Evolutionary conservation across 2,113 vertebrate genomes (phyloP).

Genomic region (Crotalus helleri): DNA sequence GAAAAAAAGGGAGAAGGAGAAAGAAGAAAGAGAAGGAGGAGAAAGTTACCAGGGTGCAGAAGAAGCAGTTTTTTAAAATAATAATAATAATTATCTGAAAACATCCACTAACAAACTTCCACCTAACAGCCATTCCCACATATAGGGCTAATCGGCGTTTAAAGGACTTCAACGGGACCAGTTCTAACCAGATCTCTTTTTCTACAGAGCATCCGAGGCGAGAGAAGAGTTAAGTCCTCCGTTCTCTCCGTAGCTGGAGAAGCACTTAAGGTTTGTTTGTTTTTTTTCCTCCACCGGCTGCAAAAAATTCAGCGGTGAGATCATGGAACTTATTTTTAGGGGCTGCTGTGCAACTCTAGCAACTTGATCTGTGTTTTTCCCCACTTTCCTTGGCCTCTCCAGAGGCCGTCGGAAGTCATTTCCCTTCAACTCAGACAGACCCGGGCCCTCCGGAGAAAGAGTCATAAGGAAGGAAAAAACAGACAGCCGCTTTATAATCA

Average conservation of each 20-base stretch:
- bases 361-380: not conserved
- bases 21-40: not conserved
- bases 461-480: not conserved
- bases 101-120: not conserved
- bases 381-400: not conserved
- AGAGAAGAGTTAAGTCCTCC: not conserved
- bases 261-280: not conserved
- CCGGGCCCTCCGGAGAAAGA: not conserved
- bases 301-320: not conserved
- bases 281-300: too few species aligned
- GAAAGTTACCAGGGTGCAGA: not conserved
- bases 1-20: not conserved
- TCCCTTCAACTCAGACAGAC: not conserved
- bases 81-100: not conserved
- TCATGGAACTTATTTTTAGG: not conserved
- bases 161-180: not conserved
- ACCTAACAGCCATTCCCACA: not conserved
- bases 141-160: not conserved
- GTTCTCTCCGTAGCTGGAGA: not conserved
- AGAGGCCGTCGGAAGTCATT: not conserved
- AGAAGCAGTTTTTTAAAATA: not conserved
- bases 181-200: not conserved
- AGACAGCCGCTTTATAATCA: fast-evolving
- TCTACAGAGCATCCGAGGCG: not conserved
- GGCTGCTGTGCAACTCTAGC: not conserved